phyloP scores from a whole-genome alignment of 2,888 invertebrate genomes.

The Venusia cambrica region DNA sequence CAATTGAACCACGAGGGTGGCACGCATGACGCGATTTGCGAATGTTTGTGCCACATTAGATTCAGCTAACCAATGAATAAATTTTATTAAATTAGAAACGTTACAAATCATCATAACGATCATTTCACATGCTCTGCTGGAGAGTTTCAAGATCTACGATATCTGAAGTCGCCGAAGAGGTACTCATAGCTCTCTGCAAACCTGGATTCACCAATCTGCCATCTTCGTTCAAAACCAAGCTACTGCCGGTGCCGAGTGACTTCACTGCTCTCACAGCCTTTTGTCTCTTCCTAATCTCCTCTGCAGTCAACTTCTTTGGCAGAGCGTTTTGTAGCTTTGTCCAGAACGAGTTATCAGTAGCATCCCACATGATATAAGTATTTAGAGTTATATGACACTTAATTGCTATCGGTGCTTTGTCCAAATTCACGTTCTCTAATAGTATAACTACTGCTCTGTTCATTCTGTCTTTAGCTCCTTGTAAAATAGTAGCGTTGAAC shows the following conservation, averaged over 20 bases:
- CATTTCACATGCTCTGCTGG: too few relatives aligned
- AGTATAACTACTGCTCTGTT: constrained; percentile 86
- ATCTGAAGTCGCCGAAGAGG: too few relatives aligned
- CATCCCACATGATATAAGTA: constrained; percentile 90
- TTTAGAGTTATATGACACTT: constrained; percentile 85
- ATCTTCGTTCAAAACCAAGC: constrained; percentile 7
- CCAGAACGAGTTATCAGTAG: constrained; percentile 92
- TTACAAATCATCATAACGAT: too few relatives aligned
- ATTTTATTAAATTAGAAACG: too few relatives aligned
- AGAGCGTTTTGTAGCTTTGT: constrained; percentile 87
- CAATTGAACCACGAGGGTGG: too few relatives aligned
- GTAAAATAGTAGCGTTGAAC: constrained; percentile 76
- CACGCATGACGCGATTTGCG: too few relatives aligned
- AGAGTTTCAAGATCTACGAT: too few relatives aligned
- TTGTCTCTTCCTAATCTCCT: background rate
- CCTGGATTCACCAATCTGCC: constrained; percentile 13
- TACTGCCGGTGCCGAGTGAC: background rate
- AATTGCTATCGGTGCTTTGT: constrained; percentile 60
- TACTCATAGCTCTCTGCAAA: constrained; percentile 1
- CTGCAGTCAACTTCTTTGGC: constrained; percentile 45
- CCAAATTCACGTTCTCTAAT: constrained; percentile 80
- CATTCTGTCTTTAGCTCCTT: constrained; percentile 63
- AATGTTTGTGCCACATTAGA: too few relatives aligned
- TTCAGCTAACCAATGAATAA: too few relatives aligned
- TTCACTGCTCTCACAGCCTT: background rate